Base-by-base conservation (phyloP, 2,113 vertebrate genomes). In the Ctenodactylus gundi region DNA sequence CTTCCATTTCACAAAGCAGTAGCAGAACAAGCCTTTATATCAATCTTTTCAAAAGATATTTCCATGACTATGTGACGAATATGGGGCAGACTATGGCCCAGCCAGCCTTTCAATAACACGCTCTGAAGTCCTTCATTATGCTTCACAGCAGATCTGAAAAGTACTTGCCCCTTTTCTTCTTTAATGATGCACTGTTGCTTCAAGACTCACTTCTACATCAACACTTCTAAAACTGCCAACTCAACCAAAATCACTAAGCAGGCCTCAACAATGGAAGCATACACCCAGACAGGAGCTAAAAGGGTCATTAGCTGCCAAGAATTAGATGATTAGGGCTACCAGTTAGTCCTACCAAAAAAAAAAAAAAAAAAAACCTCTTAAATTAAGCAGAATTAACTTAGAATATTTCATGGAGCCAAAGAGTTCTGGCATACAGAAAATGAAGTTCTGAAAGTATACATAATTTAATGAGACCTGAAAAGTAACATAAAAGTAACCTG, bases 1-100 rank as follows among this genome's bases (percentile, higher is more conserved):
- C 94, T 76, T 58, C 89, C 90, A 94, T 88, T 85, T 89, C 93
- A 93, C 91, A 95, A 91, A 92, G 95, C 95, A 93, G 62, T 90
- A 95, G 62, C 60, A 88, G 95, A 96, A 87, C 85, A 94, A 75
- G 72, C 92, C 72, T 93, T 92, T 83, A 73, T n/a, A 72, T 68
- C 51, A 73, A 41, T 78, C 80, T 92, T 94, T 91, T 68, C 88
- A 92, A 93, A 95, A 81, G 95, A n/a, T 88, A 60, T 94, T 92
- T 90, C 94, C 67, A 96, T 53, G 4, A 87, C 72, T 31, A 65
- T 60, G 70, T 91, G 8, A 95, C 53, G 4, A 96, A 85, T 10
- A 65, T 53, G 70, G 93, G 29, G 53, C 31, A 51, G 87, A 44
- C 95, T 77, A 57, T 23, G 39, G 41, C n/a, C 13, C 34, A 68